Evolutionary conservation across 2,888 invertebrate genomes (phyloP).

Genomic region (Panzeria rudis): DNA sequence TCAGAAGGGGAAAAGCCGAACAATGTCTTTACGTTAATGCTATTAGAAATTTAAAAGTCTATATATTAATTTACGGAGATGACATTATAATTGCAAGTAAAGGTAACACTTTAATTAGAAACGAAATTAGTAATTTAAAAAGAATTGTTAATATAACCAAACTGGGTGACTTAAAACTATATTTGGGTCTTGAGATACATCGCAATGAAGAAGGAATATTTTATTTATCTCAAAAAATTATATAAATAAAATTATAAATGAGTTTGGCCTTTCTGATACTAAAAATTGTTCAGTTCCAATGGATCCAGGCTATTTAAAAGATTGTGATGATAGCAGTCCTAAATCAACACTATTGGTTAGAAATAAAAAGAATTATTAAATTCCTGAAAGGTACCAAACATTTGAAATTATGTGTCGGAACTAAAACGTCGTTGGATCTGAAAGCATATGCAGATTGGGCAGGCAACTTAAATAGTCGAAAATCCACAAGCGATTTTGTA

Average conservation of each 20-base stretch:
- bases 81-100: too few species aligned
- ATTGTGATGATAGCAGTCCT: not conserved
- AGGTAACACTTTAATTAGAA: too few species aligned
- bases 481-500: not conserved
- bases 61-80: too few species aligned
- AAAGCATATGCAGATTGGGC: not conserved
- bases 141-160: not conserved
- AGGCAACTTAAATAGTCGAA: not conserved
- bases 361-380: not conserved
- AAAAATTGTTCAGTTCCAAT: not conserved
- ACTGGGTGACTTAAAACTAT: not conserved
- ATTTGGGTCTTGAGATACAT: not conserved
- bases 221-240: not conserved
- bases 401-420: not conserved
- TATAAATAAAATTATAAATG: not conserved
- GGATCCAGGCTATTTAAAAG: constrained; percentile 8
- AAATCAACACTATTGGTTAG: not conserved
- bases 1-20: too few species aligned
- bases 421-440: not conserved
- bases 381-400: not conserved
- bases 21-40: too few species aligned
- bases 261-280: not conserved
- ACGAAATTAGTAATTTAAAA: too few species aligned
- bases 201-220: not conserved
- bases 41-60: too few species aligned